Base-by-base conservation (phyloP, 2,888 invertebrate species). In the Lochmaea capreae region DNA sequence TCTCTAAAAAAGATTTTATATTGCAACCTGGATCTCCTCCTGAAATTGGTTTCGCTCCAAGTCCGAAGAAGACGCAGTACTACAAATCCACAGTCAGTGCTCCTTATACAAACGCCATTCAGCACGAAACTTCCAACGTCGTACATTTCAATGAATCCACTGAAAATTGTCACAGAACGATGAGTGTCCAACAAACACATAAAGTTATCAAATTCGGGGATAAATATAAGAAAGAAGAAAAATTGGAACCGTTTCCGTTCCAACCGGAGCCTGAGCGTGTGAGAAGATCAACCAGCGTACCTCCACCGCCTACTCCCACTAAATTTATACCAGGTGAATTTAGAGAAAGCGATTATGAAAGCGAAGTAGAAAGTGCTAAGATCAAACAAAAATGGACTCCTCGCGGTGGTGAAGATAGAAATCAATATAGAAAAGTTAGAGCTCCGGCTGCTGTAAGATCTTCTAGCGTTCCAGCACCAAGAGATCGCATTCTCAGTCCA, bases 91-190 rank as follows among this genome's bases (percentile, higher is more conserved):
- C 89, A 14, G 89, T 90, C 1, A 89, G 90, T 12, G 85, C 89
- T 14, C 91, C 90, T 1, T 87, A 89, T 81, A 91, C 91, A 67
- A 90, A 90, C 78, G 91, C 92, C 0, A 87, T 92, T 66, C 92
- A 92, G 65, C 91, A 91, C 0, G 92, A 93, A 85, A 91, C 91
- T 3, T 92, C 91, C 70, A 93, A 93, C 80, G 89, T 90, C n/a
- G 90, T 93, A 85, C 90, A 92, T 80, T 92, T 93, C 88, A 90
- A 92, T 77, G 93, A 93, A 82, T 91, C 92, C 0, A 92, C 92
- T 8, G 92, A 92, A 81, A 91, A 89, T 49, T 90, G 90, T 42
- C 89, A 91, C 79, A 89, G 93, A 77, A 90, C 91, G 33, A 90
- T 93, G 39, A 93, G 91, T 75, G 89, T 93, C 78, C 91, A 93